Conservation (phyloP, 2,113 vertebrate species). For the Picathartes gymnocephalus region DNA sequence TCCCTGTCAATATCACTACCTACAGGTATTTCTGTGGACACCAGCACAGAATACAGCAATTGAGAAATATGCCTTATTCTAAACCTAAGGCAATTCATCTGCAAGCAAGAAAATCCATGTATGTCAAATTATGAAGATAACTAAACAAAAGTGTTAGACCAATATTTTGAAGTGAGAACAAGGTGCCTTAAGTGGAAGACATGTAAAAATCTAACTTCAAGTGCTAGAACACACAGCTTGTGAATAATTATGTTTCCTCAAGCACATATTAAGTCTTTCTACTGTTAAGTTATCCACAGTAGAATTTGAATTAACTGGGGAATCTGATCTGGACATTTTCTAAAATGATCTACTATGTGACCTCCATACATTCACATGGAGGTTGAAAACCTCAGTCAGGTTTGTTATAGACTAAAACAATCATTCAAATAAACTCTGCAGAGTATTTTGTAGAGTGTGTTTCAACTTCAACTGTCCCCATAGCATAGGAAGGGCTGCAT, state of each 20-base stretch:
- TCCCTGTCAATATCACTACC: background rate
- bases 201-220: conserved; percentile 34
- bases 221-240: background rate
- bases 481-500: background rate
- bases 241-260: background rate
- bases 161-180: conserved; percentile 33
- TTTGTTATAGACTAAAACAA: background rate
- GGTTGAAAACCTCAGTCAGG: background rate
- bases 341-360: background rate
- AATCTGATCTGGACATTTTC: background rate
- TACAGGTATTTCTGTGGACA: background rate
- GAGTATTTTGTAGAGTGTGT: background rate
- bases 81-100: background rate
- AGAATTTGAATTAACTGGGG: background rate
- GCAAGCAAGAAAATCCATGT: background rate
- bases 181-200: conserved; percentile 21
- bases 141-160: conserved; percentile 6
- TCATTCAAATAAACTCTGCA: background rate
- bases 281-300: background rate
- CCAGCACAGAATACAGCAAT: background rate
- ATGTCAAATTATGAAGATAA: background rate
- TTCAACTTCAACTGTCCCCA: conserved; percentile 27
- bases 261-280: background rate
- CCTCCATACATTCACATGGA: background rate
- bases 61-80: background rate